Conservation (phyloP, 2,113 vertebrate species). For the Oenanthe melanoleuca region DNA sequence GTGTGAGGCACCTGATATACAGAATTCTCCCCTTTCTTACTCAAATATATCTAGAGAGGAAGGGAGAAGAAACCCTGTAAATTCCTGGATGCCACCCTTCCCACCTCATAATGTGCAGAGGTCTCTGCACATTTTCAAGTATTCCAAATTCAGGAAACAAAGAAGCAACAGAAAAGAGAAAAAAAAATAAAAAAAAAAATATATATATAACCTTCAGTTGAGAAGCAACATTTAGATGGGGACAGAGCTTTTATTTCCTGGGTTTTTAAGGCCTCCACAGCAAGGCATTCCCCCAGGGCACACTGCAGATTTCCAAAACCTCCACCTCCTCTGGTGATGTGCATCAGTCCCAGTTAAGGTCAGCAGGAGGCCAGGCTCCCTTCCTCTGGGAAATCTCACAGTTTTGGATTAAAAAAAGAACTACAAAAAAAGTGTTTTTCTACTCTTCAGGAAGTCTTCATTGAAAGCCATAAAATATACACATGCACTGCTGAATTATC, state of each 20-base stretch:
- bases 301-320: not conserved
- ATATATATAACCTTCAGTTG: not conserved
- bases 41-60: not conserved
- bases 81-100: not conserved
- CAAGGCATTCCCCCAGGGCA: not conserved
- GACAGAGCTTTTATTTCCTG: not conserved
- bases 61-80: not conserved
- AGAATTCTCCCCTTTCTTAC: not conserved
- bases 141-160: not conserved
- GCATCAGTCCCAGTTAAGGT: not conserved
- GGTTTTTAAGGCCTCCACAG: not conserved
- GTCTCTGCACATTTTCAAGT: not conserved
- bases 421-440: not conserved
- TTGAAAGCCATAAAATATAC: slow-evolving; percentile 7
- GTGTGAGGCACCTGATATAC: not conserved
- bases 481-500: not conserved
- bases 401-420: not conserved
- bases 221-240: not conserved
- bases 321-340: not conserved
- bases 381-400: not conserved
- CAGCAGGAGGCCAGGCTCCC: not conserved
- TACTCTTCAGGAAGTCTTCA: not conserved
- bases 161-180: no score
- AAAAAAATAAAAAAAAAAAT: not conserved
- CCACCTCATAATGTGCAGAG: not conserved